phyloP scores from a whole-genome alignment of 2,113 vertebrate genomes.

The Mola mola region DNA sequence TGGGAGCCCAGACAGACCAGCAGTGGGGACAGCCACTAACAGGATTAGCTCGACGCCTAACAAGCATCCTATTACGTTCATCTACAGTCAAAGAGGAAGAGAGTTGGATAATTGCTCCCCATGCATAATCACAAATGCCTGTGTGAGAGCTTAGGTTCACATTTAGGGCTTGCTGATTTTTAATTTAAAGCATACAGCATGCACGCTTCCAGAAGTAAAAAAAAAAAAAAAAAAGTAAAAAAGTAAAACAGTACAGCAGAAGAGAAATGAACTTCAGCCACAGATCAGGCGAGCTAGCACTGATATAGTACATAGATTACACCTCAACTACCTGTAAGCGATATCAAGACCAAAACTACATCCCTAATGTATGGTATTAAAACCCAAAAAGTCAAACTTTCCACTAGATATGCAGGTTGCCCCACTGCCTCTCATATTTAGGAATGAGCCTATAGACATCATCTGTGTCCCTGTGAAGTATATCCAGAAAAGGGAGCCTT shows the following conservation, averaged over 20 bases:
- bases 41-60: conserved; percentile 58
- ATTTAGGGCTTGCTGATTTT: conserved; percentile 21
- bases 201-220: too few species aligned
- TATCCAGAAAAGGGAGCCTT: conserved; percentile 41
- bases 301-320: too few species aligned
- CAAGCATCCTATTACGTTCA: conserved; percentile 63
- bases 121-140: conserved; percentile 33
- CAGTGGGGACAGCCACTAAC: conserved; percentile 29
- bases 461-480: conserved; percentile 25
- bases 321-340: too few species aligned
- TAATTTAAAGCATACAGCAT: conserved; percentile 6
- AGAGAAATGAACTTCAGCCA: too few species aligned
- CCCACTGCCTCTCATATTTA: neutral
- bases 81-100: conserved; percentile 14
- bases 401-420: neutral
- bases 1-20: conserved; percentile 12
- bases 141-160: conserved; percentile 35
- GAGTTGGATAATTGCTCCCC: conserved; percentile 44
- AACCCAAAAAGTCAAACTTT: neutral
- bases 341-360: too few species aligned
- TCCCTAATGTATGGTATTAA: too few species aligned
- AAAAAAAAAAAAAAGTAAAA: too few species aligned
- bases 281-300: too few species aligned
- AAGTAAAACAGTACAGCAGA: too few species aligned
- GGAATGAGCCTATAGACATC: too few species aligned